A percentile compares a stretch with the other conserved stretches of the same genome.
Evolutionary conservation across 2,113 vertebrate species (phyloP).

Genomic region (Oreochromis niloticus): DNA sequence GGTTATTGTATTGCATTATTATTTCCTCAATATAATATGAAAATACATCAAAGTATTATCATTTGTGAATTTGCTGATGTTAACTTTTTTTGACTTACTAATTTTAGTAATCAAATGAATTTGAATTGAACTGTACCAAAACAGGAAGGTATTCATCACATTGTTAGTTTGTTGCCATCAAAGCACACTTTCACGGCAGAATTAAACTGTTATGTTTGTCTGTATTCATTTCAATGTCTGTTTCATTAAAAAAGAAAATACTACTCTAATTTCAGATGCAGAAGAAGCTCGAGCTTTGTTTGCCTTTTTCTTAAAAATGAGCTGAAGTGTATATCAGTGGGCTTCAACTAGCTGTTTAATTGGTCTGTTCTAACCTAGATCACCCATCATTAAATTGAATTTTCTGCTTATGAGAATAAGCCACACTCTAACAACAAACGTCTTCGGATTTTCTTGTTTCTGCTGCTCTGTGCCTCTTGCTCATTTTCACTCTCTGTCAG

Average conservation of each 20-base stretch:
- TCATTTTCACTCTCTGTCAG: background rate
- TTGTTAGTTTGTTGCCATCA: background rate
- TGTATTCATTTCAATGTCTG: background rate
- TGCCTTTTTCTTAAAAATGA: background rate
- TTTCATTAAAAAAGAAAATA: background rate
- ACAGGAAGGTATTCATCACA: background rate
- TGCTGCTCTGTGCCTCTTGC: background rate
- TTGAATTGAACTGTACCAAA: background rate
- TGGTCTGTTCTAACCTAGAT: background rate
- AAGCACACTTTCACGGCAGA: background rate
- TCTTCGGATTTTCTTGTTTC: background rate
- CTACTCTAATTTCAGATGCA: background rate
- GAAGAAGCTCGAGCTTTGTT: background rate
- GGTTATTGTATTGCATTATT: background rate
- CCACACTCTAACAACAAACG: background rate
- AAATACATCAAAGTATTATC: background rate
- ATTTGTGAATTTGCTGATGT: background rate
- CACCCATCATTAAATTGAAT: background rate
- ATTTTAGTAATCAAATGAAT: conserved; percentile 5
- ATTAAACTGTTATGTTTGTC: background rate
- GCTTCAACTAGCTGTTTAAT: background rate
- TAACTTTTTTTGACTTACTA: background rate
- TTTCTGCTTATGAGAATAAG: background rate
- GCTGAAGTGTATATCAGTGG: background rate
- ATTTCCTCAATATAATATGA: background rate